Evolutionary conservation across 92 coral and sea anemone species (phyloP), one percentile per base, ranked within the genome.

Genomic region (Meandrina meandrites): DNA sequence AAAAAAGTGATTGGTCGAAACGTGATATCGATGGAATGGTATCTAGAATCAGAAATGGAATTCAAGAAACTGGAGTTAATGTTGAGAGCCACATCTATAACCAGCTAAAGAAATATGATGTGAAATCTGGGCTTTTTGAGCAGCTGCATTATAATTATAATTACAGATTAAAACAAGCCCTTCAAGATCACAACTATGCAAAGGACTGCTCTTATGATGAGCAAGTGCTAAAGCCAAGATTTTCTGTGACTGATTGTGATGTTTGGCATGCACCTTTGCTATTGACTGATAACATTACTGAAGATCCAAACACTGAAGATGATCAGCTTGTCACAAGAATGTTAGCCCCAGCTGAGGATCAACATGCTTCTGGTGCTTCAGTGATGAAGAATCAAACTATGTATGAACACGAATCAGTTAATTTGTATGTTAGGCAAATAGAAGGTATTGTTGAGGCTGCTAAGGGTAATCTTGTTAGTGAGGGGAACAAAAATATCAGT

Each of bases 121-220:
- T 86, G 56, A 81, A 86, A 47, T 81, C 87, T 80, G 87, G 90
- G 24, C 85, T 90, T 40, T 90, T 90, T 77, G 74, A 75, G 31
- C 92, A 86, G 81, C 79, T 90, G 57, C 69, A 90, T 67, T 90
- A 90, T 62, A 60, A 60, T 60, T 60, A 60, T 60, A 60, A 60
- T 60, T 60, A 88, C 81, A 88, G 83, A 81, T 71, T 78, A 24
- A 77, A 86, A 69, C 81, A 81, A 58, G 90, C 92, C 27, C 86
- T 81, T 16, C 88, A 77, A 89, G 90, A 89, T 92, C 90, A 92
- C 81, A 82, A 85, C 84, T 88, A 91, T 57, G 76, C 83, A 82
- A 82, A 76, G 80, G 88, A 77, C 34, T 58, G 56, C 40, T 81
- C 37, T 80, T 81, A 84, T 77, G 86, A 87, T 24, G 89, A 88